A percentile compares a stretch with the other conserved stretches of the same genome.
phyloP scores from a whole-genome alignment of 2,113 vertebrate genomes.

The Tamias sibiricus region DNA sequence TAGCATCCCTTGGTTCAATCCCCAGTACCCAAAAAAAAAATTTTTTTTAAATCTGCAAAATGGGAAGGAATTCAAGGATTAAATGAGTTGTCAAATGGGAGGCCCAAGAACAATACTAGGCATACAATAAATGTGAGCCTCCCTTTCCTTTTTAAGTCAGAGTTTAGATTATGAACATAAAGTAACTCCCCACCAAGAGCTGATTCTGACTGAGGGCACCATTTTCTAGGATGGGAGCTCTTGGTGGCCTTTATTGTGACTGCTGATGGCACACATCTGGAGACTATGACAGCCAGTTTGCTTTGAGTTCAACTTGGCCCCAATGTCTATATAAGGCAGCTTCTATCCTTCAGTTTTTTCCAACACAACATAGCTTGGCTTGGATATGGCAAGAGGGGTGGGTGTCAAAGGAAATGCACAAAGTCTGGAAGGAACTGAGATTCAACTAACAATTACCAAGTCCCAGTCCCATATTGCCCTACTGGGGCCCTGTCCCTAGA shows the following conservation, averaged over 20 bases:
- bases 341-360: conserved; percentile 56
- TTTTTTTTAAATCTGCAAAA: conserved; percentile 19
- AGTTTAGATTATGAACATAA: not conserved
- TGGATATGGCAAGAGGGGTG: conserved; percentile 47
- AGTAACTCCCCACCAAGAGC: conserved; percentile 16
- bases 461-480: not conserved
- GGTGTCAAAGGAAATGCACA: conserved; percentile 62
- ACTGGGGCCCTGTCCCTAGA: not conserved
- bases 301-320: conserved; percentile 63
- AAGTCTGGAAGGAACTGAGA: conserved; percentile 38
- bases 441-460: conserved; percentile 33
- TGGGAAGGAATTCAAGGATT: not conserved
- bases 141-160: not conserved
- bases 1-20: too few species aligned
- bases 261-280: conserved; percentile 78
- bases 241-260: conserved; percentile 66
- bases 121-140: not conserved
- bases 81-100: not conserved
- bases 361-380: conserved; percentile 70
- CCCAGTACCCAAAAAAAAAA: too few species aligned
- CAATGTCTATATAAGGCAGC: conserved; percentile 62
- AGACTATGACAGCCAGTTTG: conserved; percentile 73
- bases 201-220: not conserved
- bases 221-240: conserved; percentile 30
- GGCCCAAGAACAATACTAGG: not conserved